Base-by-base conservation (phyloP, 1,140 invertebrate genomes). In the Zelostemma sp. region DNA sequence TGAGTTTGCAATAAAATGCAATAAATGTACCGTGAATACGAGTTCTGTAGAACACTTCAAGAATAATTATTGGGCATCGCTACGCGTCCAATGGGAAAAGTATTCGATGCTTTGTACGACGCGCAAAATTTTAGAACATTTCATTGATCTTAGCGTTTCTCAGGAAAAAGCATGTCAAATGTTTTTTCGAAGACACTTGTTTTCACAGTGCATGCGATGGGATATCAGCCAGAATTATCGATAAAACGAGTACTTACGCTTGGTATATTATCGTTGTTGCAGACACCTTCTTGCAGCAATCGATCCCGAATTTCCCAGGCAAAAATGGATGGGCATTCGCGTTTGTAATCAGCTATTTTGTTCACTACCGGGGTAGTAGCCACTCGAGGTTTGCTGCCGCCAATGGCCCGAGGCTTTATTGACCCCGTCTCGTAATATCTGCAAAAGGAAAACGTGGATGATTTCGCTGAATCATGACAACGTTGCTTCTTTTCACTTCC, bases 351-450 rank as follows among this genome's bases (percentile, higher is more conserved):
- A 19, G 96, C 94, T 74, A 99, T 98, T 87, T 97, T 97, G 79
- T 92, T 90, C 8, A 98, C 96, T 14, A 98, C 96, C 38, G 93
- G 92, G 1, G 93, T 92, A 1, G 96, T 98, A n/a, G 96, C 96
- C n/a, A 97, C 96, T 50, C 96, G 88, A 1, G 96, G 96, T 82
- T 98, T 98, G 19, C 95, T 97, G 19, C 97, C 97, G 18, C 97
- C 97, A 73, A 98, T 98, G 17, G 96, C 97, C 38, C 96, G 87
- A 5, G 97, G 97, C 79, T 96, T 92, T 74, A 98, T 98, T 45
- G 95, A 97, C 50, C 97, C 97, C n/a, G 96, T 98, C 87, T 99
- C 97, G 87, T 98, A 98, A 86, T 98, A 99, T 87, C 96, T 97
- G 87, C 21, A 83, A 6, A 62, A 48, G 12, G 19, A 19, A 62